Evolutionary conservation across 2,888 invertebrate genomes (phyloP).

Genomic region (Sialis lutaria): DNA sequence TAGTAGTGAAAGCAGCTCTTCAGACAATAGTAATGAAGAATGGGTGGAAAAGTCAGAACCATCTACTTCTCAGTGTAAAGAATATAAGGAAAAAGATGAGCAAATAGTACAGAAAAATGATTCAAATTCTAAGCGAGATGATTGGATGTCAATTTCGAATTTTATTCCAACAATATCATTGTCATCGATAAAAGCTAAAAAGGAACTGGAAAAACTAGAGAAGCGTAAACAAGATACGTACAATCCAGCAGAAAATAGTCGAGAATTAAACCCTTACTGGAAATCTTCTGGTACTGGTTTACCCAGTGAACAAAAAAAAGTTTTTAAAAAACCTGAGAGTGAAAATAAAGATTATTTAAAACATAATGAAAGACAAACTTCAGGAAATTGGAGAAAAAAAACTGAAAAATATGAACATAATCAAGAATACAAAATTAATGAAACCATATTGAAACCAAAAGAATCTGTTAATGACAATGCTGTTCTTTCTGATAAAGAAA

Average conservation of each 20-base stretch:
- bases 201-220: conserved; percentile 30
- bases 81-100: conserved; percentile 10
- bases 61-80: too few relatives aligned
- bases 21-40: conserved; percentile 26
- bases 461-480: conserved; percentile 5
- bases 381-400: conserved; percentile 8
- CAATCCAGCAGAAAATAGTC: conserved; percentile 48
- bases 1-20: conserved; percentile 13
- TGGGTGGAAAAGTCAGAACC: conserved; percentile 40
- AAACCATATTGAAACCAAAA: conserved; percentile 9
- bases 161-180: conserved; percentile 24
- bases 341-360: conserved; percentile 20
- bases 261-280: conserved; percentile 88
- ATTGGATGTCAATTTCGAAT: conserved; percentile 62
- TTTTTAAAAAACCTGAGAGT: conserved; percentile 26
- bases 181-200: conserved; percentile 24
- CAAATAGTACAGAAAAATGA: conserved; percentile 3
- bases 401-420: conserved; percentile 6
- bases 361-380: conserved; percentile 1
- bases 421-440: conserved; percentile 7
- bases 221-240: conserved; percentile 39
- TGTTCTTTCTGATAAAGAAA: conserved; percentile 55
- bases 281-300: conserved; percentile 75
- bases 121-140: conserved; percentile 33
- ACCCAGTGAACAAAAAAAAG: conserved; percentile 33